Conservation (phyloP, 2,797 vertebrate species). For the Tokudaia muenninki region DNA sequence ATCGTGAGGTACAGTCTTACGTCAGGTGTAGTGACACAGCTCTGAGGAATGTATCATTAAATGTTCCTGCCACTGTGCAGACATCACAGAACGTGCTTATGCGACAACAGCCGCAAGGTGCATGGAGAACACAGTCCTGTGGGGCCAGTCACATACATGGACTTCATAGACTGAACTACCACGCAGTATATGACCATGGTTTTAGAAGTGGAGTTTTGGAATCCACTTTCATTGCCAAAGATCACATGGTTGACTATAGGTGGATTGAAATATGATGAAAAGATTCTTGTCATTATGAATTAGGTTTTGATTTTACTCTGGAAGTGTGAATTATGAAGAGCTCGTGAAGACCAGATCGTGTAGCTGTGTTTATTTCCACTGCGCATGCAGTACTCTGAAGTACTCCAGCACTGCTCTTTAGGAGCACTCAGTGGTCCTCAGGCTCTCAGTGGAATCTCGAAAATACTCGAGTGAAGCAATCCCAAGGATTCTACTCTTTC, state of each 20-base stretch:
- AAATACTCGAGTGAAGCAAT: background rate
- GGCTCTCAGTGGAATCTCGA: background rate
- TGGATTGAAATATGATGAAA: background rate
- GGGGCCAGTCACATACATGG: background rate
- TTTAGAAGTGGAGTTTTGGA: background rate
- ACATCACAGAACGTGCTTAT: background rate
- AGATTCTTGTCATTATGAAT: background rate
- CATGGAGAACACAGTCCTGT: background rate
- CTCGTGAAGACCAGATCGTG: background rate
- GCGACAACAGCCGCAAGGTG: background rate
- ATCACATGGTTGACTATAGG: background rate
- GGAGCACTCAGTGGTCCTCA: background rate
- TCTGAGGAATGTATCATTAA: background rate
- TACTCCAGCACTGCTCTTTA: background rate
- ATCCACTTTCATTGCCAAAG: background rate
- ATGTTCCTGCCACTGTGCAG: background rate
- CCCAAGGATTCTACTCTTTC: background rate
- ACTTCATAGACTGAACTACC: background rate
- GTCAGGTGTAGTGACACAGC: background rate
- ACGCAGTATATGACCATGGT: background rate
- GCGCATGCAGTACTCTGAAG: background rate
- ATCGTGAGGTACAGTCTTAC: background rate
- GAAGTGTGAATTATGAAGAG: background rate
- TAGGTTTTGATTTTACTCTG: conserved; percentile 16
- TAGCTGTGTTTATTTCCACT: background rate